Evolutionary conservation across 1,140 invertebrate species (phyloP).

Genomic region (Oryctes rhinoceros): DNA sequence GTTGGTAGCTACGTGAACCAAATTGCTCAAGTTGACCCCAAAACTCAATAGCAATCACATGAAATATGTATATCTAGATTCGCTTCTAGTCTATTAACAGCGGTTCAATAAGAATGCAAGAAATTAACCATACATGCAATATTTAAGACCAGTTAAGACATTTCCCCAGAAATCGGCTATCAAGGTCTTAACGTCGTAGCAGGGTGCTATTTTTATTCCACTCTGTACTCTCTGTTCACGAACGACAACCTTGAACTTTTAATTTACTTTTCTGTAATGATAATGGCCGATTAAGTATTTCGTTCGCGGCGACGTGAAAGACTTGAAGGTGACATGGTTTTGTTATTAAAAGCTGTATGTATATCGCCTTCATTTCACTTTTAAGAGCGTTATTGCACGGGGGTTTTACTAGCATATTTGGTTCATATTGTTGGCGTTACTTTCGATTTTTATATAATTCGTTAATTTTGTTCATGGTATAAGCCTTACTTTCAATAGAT

Average conservation of each 20-base stretch:
- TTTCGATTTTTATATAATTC: slow-evolving; percentile 32
- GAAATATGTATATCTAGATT: background rate
- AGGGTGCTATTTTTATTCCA: slow-evolving; percentile 7
- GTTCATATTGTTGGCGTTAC: background rate
- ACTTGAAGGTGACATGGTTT: slow-evolving; percentile 28
- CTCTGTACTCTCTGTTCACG: background rate
- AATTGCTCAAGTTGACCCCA: slow-evolving; percentile 24
- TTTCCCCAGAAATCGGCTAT: slow-evolving; percentile 15
- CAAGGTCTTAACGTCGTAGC: slow-evolving; percentile 20
- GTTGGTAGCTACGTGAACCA: background rate
- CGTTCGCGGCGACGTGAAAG: background rate
- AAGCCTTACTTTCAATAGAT: background rate
- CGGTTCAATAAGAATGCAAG: slow-evolving; percentile 17
- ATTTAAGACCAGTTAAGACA: slow-evolving; percentile 16
- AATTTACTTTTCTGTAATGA: slow-evolving; percentile 35
- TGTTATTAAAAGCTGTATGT: background rate
- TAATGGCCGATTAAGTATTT: slow-evolving; percentile 36
- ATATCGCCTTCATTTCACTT: slow-evolving; percentile 32
- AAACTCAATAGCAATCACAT: slow-evolving; percentile 5
- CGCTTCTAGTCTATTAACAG: background rate
- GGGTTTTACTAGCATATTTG: background rate
- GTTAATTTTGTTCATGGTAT: background rate
- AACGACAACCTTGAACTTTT: slow-evolving; percentile 22
- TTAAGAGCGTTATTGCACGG: background rate
- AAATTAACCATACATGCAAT: background rate